Evolutionary conservation across 30 jellyfish, hydroid and myxozoan species (phyloP).

Genomic region (Nemopilema nomurai): DNA sequence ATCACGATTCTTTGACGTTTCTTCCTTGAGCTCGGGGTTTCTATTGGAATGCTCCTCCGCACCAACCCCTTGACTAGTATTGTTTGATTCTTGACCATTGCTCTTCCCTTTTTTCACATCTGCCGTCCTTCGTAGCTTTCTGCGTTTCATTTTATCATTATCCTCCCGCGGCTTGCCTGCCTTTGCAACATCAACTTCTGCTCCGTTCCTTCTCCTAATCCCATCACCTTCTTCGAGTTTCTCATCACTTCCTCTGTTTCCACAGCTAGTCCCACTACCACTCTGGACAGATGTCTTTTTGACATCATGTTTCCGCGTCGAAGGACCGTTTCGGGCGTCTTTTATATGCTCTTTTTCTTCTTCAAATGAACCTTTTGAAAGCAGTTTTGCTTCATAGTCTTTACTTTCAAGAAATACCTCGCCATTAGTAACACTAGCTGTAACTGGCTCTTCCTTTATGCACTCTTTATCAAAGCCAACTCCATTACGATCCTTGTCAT

Average conservation of each 20-base stretch:
- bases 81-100: background rate
- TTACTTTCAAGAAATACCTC: conserved; percentile 17
- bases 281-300: background rate
- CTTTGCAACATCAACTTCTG: too few relatives aligned
- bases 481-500: too few relatives aligned
- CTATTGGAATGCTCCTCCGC: conserved; percentile 4
- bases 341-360: background rate
- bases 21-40: background rate
- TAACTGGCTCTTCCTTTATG: conserved; percentile 9
- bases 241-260: background rate
- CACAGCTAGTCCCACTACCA: background rate
- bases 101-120: conserved; percentile 4
- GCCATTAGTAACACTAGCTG: conserved; percentile 7
- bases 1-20: background rate
- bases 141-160: background rate
- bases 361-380: background rate
- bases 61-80: background rate
- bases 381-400: background rate
- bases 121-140: background rate
- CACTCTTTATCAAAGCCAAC: background rate
- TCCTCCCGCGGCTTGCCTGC: background rate
- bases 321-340: background rate
- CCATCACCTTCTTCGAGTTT: too few relatives aligned
- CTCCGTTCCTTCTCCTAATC: too few relatives aligned
- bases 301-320: background rate